Conservation (phyloP, 2,888 invertebrate genomes). For the Drosophila neonasuta region DNA sequence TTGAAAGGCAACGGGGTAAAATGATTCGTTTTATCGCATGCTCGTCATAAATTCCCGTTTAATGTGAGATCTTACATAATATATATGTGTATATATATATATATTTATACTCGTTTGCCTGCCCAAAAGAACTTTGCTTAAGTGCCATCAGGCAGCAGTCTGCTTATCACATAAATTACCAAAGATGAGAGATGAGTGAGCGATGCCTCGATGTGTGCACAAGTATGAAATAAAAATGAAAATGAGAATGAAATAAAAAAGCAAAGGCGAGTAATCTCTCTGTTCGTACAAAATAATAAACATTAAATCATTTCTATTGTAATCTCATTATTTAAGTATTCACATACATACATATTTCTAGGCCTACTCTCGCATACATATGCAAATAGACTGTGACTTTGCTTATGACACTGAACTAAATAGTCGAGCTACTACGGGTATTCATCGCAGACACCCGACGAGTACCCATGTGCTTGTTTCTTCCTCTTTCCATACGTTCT, state of each 20-base stretch:
- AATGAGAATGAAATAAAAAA: constrained; percentile 17
- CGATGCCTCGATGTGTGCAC: constrained; percentile 11
- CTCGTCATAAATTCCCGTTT: constrained; percentile 61
- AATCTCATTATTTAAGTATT: constrained; percentile 35
- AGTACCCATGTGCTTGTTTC: not conserved
- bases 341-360: not conserved
- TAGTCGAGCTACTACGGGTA: constrained; percentile 22
- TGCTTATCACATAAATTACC: constrained; percentile 57
- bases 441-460: constrained; percentile 10
- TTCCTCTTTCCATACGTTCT: not conserved
- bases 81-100: constrained; percentile 9
- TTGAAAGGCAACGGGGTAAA: constrained; percentile 9
- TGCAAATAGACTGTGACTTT: constrained; percentile 45
- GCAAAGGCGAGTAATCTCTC: constrained; percentile 26
- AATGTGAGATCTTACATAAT: constrained; percentile 57
- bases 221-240: constrained; percentile 15
- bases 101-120: constrained; percentile 3
- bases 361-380: constrained; percentile 1
- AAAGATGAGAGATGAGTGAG: constrained; percentile 37
- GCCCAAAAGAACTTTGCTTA: constrained; percentile 29
- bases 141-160: constrained; percentile 32
- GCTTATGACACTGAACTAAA: constrained; percentile 60
- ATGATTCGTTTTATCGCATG: constrained; percentile 44
- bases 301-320: constrained; percentile 49
- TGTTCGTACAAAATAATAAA: constrained; percentile 28